phyloP scores from a whole-genome alignment of 2,888 invertebrate species.

The Agelastica alni region DNA sequence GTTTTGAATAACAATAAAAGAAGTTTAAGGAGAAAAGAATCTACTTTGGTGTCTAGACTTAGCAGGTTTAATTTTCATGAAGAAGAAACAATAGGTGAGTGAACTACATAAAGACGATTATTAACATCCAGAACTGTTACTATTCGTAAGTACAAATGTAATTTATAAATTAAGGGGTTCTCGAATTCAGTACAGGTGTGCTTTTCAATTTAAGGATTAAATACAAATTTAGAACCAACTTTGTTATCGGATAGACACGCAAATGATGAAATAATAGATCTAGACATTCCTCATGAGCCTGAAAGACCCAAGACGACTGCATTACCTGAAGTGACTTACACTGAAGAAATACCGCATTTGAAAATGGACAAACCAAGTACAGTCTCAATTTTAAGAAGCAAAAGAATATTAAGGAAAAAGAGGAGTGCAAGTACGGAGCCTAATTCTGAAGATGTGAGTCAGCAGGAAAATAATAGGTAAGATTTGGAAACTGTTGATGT shows the following conservation, averaged over 20 bases:
- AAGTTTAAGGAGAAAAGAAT: slow-evolving; percentile 27
- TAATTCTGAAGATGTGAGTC: slow-evolving; percentile 59
- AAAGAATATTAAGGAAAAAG: slow-evolving; percentile 60
- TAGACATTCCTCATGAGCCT: too few species aligned
- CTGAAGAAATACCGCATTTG: slow-evolving; percentile 8
- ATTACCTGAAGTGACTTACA: slow-evolving; percentile 4
- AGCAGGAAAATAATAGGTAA: slow-evolving; percentile 28
- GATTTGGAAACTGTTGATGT: too few species aligned
- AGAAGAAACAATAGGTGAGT: slow-evolving; percentile 26
- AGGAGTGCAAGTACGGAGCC: slow-evolving; percentile 64
- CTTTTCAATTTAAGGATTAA: too few species aligned
- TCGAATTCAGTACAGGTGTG: too few species aligned
- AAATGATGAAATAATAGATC: slow-evolving; percentile 4
- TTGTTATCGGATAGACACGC: neutral
- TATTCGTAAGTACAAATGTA: too few species aligned
- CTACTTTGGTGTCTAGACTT: slow-evolving; percentile 65
- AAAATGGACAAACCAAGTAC: slow-evolving; percentile 10
- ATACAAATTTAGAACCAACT: neutral
- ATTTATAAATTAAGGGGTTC: too few species aligned
- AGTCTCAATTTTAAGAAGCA: slow-evolving; percentile 27
- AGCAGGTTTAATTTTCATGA: slow-evolving; percentile 57
- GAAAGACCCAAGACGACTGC: neutral
- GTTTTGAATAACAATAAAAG: slow-evolving; percentile 44
- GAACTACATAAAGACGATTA: too few species aligned
- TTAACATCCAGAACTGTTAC: too few species aligned